A percentile compares a stretch with the other conserved stretches of the same genome.
Evolutionary conservation across 37 sponge, comb jelly and placozoan genomes (phyloP).

Genomic region (Axinella damicornis): DNA sequence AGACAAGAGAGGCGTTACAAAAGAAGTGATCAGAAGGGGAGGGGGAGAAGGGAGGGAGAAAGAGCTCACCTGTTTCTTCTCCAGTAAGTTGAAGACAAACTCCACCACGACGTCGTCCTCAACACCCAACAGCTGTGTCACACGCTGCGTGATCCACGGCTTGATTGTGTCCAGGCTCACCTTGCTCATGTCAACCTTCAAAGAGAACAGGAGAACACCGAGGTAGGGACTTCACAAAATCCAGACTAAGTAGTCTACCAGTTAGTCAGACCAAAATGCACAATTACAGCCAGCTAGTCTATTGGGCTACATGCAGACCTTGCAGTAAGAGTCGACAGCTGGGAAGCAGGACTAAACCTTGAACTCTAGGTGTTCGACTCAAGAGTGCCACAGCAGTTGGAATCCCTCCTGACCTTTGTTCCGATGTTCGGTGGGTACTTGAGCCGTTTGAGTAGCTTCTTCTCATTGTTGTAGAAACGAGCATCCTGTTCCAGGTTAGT

Average conservation of each 20-base stretch:
- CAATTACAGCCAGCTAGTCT: too few species aligned
- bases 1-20: too few species aligned
- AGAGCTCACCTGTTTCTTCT: conserved; percentile 80
- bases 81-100: conserved; percentile 93
- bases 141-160: conserved; percentile 90
- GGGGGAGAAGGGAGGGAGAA: conserved; percentile 4
- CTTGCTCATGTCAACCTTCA: conserved; percentile 84
- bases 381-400: too few species aligned
- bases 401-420: conserved; percentile 80
- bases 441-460: conserved; percentile 89
- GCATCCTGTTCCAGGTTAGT: conserved; percentile 95
- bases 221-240: too few species aligned
- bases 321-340: too few species aligned
- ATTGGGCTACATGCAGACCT: too few species aligned
- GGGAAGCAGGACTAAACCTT: too few species aligned
- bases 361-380: too few species aligned
- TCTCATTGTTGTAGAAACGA: conserved; percentile 93
- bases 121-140: conserved; percentile 85
- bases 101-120: conserved; percentile 96
- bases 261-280: too few species aligned
- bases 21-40: too few species aligned
- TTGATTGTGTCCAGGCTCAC: conserved; percentile 94
- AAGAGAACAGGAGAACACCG: not conserved
- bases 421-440: conserved; percentile 88
- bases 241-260: too few species aligned